These are phyloP conservation scores for Tenebrio molitor DNA, from an alignment of 1,140 invertebrate species.

Conservation along the genomic window DNA sequence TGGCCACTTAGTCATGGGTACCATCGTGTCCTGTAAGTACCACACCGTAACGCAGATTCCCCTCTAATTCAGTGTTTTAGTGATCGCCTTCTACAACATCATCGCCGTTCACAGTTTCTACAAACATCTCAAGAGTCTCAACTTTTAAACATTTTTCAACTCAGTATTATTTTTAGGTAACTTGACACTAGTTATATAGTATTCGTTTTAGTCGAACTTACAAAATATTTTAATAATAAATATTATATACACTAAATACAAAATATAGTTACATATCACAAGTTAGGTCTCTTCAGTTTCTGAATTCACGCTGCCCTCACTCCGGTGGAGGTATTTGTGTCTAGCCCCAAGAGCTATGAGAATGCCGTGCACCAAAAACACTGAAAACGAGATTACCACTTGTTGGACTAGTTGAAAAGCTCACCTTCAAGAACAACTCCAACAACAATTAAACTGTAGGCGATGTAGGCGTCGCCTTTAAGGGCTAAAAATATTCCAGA, in stretches of 20 bases:
- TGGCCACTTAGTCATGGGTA: conserved; percentile 57
- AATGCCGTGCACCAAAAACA: conserved; percentile 7
- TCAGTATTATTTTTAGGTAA: conserved; percentile 30
- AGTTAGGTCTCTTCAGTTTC: conserved; percentile 4
- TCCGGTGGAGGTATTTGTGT: not conserved
- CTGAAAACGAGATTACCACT: no score
- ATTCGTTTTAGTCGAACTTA: not conserved
- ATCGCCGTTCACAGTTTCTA: conserved; percentile 54
- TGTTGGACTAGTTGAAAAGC: not conserved
- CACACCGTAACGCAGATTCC: conserved; percentile 24
- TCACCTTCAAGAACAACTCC: conserved; percentile 16
- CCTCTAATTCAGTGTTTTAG: conserved; percentile 50
- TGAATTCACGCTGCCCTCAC: not conserved
- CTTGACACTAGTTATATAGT: conserved; percentile 6
- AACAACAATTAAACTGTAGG: conserved; percentile 19
- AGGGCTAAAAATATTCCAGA: conserved; percentile 32
- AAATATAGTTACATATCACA: conserved; percentile 1
- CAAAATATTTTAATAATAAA: not conserved
- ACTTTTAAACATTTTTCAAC: conserved; percentile 51
- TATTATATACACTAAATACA: conserved; percentile 8
- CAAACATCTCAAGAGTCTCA: conserved; percentile 55
- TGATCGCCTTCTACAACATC: conserved; percentile 54
- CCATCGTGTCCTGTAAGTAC: conserved; percentile 55
- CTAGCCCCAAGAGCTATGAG: conserved; percentile 1
- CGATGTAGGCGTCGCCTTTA: conserved; percentile 10